These are phyloP conservation scores for Delichon dasypus DNA, from an alignment of 2,797 vertebrate species.

Conservation along the genomic window DNA sequence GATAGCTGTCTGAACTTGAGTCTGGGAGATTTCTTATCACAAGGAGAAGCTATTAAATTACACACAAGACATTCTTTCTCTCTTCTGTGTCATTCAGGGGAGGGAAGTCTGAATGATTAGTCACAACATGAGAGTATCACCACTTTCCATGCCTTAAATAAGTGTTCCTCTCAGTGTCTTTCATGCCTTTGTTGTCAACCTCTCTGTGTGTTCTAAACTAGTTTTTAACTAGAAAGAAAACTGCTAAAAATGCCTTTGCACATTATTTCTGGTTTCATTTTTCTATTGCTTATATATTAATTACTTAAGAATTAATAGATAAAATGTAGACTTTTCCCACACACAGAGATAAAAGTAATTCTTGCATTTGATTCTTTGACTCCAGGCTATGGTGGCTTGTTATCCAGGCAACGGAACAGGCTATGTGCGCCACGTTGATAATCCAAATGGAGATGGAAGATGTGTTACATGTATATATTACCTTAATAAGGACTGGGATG, in stretches of 20 bases:
- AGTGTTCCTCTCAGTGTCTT: background rate
- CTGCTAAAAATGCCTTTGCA: background rate
- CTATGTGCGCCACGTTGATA: conserved; percentile 95
- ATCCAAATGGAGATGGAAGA: conserved; percentile 93
- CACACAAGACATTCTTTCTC: background rate
- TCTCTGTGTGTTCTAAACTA: background rate
- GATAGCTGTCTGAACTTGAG: background rate
- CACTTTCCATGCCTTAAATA: background rate
- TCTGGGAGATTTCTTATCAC: background rate
- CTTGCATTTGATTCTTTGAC: conserved; percentile 15
- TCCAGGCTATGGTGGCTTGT: conserved; percentile 95
- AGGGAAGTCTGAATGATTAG: background rate
- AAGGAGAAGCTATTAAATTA: background rate
- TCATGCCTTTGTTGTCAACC: background rate
- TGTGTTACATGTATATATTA: conserved; percentile 99
- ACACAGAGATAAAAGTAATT: background rate
- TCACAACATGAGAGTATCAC: background rate
- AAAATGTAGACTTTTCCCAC: background rate
- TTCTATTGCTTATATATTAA: background rate
- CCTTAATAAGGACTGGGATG: conserved; percentile 95
- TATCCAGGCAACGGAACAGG: conserved; percentile 94
- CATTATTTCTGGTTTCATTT: background rate
- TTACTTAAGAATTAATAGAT: background rate
- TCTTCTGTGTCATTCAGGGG: background rate
- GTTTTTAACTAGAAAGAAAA: background rate